Percentiles rank a stretch among this genome's conserved stretches.
phyloP scores from a whole-genome alignment of 2,888 invertebrate genomes.

The Elgonia sp. region DNA sequence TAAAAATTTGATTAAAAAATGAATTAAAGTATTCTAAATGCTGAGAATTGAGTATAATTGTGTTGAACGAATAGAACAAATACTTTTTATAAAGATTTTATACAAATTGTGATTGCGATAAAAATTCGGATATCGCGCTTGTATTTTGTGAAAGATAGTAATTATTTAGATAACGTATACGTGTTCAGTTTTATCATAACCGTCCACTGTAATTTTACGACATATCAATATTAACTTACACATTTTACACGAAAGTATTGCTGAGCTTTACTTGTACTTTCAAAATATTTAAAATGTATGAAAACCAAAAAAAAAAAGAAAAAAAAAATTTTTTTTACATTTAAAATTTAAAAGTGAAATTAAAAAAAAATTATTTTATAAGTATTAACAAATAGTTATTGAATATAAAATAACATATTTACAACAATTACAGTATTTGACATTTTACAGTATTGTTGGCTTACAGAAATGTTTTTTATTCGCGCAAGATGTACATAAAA shows the following conservation, averaged over 20 bases:
- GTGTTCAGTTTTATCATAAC: constrained; percentile 7
- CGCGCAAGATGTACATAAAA: constrained; percentile 26
- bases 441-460: constrained; percentile 40
- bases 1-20: too few species aligned
- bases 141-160: background rate
- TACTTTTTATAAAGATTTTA: background rate
- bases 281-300: background rate
- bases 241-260: constrained; percentile 9
- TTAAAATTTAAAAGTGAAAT: background rate
- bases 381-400: too few species aligned
- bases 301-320: too few species aligned
- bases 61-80: constrained; percentile 3
- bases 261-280: constrained; percentile 6
- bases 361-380: background rate
- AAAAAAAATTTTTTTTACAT: too few species aligned
- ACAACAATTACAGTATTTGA: constrained; percentile 23
- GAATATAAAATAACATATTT: too few species aligned
- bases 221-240: constrained; percentile 33
- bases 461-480: constrained; percentile 21
- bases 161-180: background rate
- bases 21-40: too few species aligned
- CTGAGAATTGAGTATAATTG: background rate
- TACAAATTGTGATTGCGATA: too few species aligned
- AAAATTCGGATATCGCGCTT: background rate
- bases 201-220: constrained; percentile 39